Evolutionary conservation across 1,140 invertebrate species (phyloP).

Genomic region (Kradibia gibbosae): DNA sequence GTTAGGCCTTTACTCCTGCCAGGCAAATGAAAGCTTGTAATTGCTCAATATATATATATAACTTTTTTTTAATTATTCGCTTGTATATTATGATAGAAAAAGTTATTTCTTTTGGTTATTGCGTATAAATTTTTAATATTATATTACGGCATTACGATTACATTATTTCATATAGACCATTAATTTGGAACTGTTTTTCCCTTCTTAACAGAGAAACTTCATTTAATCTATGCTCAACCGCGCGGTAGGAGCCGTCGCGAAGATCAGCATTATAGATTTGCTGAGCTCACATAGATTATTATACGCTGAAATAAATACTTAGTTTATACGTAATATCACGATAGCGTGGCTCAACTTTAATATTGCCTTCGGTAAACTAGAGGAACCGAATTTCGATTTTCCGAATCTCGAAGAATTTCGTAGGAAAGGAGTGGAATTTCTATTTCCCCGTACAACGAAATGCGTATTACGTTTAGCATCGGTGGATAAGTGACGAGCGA

Average conservation of each 20-base stretch:
- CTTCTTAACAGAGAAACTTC: background rate
- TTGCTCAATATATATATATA: no score
- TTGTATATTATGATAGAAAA: no score
- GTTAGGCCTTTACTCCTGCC: no score
- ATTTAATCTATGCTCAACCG: background rate
- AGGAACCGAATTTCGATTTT: background rate
- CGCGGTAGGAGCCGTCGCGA: background rate
- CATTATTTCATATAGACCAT: background rate
- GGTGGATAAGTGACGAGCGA: background rate
- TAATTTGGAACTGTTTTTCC: background rate
- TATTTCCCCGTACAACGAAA: background rate
- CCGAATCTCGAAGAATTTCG: background rate
- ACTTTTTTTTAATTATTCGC: no score
- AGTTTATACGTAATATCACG: background rate
- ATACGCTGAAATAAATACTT: background rate
- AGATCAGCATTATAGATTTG: conserved; percentile 14
- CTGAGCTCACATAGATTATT: conserved; percentile 1
- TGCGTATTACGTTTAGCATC: background rate
- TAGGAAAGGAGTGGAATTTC: background rate
- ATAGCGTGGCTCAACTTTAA: background rate
- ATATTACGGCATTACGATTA: background rate
- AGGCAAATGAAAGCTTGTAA: no score
- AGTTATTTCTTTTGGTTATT: no score
- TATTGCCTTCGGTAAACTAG: background rate
- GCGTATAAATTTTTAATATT: no score